Evolutionary conservation across 2,113 vertebrate genomes (phyloP).

Genomic region (Stomatorhinus ivindoensis): DNA sequence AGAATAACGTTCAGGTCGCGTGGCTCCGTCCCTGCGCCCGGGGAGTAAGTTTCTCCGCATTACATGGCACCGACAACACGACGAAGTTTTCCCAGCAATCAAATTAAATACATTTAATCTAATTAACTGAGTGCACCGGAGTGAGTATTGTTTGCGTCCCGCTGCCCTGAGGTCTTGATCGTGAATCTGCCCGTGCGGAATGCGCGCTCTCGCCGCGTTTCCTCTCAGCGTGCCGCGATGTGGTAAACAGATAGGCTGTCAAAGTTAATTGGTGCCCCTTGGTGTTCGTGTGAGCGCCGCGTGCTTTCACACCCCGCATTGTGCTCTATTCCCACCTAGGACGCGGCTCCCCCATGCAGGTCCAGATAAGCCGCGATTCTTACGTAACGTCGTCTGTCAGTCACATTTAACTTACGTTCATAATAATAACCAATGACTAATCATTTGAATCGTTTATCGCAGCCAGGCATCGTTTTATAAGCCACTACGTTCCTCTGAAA

Average conservation of each 20-base stretch:
- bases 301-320: not conserved
- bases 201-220: not conserved
- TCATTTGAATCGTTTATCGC: not conserved
- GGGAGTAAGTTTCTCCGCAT: not conserved
- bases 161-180: not conserved
- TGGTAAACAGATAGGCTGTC: not conserved
- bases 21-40: not conserved
- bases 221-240: not conserved
- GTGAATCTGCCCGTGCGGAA: not conserved
- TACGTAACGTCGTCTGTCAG: not conserved
- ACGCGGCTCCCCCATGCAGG: not conserved
- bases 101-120: slow-evolving; percentile 1
- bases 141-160: not conserved
- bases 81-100: not conserved
- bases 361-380: not conserved
- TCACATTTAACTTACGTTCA: not conserved
- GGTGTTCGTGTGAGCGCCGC: not conserved
- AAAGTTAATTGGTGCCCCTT: slow-evolving; percentile 1
- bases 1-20: not conserved
- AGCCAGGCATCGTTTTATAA: not conserved
- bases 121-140: not conserved
- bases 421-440: not conserved
- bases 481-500: not conserved
- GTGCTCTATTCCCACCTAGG: not conserved
- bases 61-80: not conserved